Evolutionary conservation across 2,797 vertebrate genomes (phyloP).

Genomic region (Aldrovandia affinis): DNA sequence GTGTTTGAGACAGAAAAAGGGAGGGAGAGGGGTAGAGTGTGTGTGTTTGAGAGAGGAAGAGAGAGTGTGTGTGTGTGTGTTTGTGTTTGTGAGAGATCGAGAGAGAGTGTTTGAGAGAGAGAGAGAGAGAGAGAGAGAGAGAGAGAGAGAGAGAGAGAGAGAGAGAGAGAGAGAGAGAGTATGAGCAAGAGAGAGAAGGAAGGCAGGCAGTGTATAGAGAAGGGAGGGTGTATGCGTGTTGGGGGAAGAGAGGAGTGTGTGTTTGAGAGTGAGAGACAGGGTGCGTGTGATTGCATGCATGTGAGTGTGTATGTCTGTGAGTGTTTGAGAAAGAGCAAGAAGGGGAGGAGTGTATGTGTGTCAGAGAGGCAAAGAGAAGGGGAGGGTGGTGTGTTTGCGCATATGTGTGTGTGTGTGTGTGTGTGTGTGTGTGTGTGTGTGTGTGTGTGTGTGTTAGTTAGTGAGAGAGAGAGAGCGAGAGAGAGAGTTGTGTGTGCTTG

Average conservation of each 20-base stretch:
- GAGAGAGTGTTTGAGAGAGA: slow-evolving; percentile 59
- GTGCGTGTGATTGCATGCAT: slow-evolving; percentile 57
- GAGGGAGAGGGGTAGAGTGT: not conserved
- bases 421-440: slow-evolving; percentile 62
- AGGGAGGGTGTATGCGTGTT: slow-evolving; percentile 23
- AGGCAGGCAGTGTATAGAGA: slow-evolving; percentile 64
- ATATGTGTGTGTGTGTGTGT: slow-evolving; percentile 62
- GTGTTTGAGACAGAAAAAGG: slow-evolving; percentile 15
- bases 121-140: slow-evolving; percentile 50
- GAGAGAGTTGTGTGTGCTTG: slow-evolving; percentile 62
- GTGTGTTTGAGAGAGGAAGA: slow-evolving; percentile 21
- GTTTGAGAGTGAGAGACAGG: slow-evolving; percentile 57
- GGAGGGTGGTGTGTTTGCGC: slow-evolving; percentile 53
- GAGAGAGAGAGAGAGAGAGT: slow-evolving; percentile 47
- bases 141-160: slow-evolving; percentile 49
- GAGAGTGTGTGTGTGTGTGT: not conserved
- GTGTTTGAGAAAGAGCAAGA: slow-evolving; percentile 48
- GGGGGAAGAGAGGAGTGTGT: slow-evolving; percentile 63
- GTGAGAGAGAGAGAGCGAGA: slow-evolving; percentile 54
- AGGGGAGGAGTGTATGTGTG: slow-evolving; percentile 47
- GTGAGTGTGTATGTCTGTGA: slow-evolving; percentile 46
- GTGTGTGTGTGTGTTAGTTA: slow-evolving; percentile 47
- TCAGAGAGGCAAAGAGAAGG: slow-evolving; percentile 51
- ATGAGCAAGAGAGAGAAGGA: slow-evolving; percentile 56
- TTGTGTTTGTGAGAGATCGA: slow-evolving; percentile 53